Conservation (phyloP, 2,113 vertebrate species). For the Spea bombifrons region DNA sequence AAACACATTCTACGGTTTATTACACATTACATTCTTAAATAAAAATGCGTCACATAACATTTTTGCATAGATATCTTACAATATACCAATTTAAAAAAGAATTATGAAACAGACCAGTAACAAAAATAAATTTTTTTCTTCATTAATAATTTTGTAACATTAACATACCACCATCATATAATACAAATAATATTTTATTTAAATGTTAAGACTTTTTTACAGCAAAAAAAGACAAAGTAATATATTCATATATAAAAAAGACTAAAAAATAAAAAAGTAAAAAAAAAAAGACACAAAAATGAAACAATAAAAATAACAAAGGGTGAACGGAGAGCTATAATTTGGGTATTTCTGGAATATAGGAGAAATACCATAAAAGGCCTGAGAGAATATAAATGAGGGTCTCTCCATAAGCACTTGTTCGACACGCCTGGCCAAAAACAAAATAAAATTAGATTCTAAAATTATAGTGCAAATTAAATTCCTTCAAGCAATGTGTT, state of each 20-base stretch:
- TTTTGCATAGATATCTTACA: slow-evolving; percentile 99
- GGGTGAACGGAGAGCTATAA: slow-evolving; percentile 80
- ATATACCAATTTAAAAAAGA: slow-evolving; percentile 99
- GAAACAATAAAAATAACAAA: slow-evolving; percentile 50
- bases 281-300: slow-evolving; percentile 79
- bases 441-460: slow-evolving; percentile 55
- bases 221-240: slow-evolving; percentile 84
- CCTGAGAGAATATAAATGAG: slow-evolving; percentile 77
- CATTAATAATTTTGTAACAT: slow-evolving; percentile 99
- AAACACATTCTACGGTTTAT: slow-evolving; percentile 99
- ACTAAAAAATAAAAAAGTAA: slow-evolving; percentile 79
- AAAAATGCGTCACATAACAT: slow-evolving; percentile 99
- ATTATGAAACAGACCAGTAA: slow-evolving; percentile 99
- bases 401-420: slow-evolving; percentile 74
- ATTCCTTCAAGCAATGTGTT: slow-evolving; percentile 70
- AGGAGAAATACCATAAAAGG: slow-evolving; percentile 82
- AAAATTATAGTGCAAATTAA: slow-evolving; percentile 73
- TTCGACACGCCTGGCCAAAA: slow-evolving; percentile 75
- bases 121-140: slow-evolving; percentile 99
- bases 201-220: slow-evolving; percentile 93
- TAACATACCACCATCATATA: slow-evolving; percentile 98
- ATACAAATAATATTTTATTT: slow-evolving; percentile 98
- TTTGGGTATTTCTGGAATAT: slow-evolving; percentile 81
- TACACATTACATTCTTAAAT: slow-evolving; percentile 99
- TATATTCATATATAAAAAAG: slow-evolving; percentile 73